Evolutionary conservation across 1,140 invertebrate species (phyloP).

Genomic region (Camponotus floridanus): DNA sequence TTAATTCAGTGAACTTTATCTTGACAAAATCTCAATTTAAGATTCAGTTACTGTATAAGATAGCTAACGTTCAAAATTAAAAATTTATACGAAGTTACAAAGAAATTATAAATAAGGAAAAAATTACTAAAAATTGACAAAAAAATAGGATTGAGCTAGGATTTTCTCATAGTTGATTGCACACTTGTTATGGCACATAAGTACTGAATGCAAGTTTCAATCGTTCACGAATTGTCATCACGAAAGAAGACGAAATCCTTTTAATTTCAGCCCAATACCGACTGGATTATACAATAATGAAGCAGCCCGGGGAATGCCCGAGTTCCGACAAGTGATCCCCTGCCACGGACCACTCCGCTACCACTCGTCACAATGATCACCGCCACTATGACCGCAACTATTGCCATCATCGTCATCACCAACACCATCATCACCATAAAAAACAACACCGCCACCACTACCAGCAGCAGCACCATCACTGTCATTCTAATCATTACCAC

Average conservation of each 20-base stretch:
- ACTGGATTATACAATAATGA: slow-evolving; percentile 85
- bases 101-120: background rate
- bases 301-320: slow-evolving; percentile 84
- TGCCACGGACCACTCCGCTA: slow-evolving; percentile 78
- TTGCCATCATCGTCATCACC: slow-evolving; percentile 71
- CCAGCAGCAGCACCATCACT: slow-evolving; percentile 65
- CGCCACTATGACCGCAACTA: slow-evolving; percentile 76
- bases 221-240: slow-evolving; percentile 16
- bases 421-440: slow-evolving; percentile 35
- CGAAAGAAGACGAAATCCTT: slow-evolving; percentile 26
- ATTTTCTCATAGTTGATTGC: too few relatives aligned
- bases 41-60: background rate
- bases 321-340: slow-evolving; percentile 86
- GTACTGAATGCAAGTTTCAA: slow-evolving; percentile 19
- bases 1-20: background rate
- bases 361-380: slow-evolving; percentile 48
- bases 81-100: background rate
- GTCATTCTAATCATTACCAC: slow-evolving; percentile 69
- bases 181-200: background rate
- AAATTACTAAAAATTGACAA: background rate
- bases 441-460: slow-evolving; percentile 63
- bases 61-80: background rate
- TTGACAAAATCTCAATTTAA: background rate
- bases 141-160: too few relatives aligned
- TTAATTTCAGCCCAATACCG: slow-evolving; percentile 85